Conservation (phyloP, 2,113 vertebrate genomes). For the Tringa solitaria region DNA sequence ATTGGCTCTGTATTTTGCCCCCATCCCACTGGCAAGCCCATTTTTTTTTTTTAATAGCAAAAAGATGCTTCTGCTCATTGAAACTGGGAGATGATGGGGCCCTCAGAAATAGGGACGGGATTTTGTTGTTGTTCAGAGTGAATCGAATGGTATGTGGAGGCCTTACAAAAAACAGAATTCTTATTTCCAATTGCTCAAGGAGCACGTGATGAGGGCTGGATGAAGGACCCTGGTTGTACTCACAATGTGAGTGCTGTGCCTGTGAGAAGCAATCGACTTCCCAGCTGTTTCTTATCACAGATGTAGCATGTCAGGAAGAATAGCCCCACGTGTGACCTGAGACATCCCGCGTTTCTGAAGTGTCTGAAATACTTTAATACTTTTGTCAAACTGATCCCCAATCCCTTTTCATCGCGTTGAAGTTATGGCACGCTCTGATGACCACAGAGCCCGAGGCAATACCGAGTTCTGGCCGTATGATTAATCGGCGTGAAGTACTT, state of each 20-base stretch:
- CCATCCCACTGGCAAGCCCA: rapidly evolving
- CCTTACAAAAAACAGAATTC: not conserved
- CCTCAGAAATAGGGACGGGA: not conserved
- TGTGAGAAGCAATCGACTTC: not conserved
- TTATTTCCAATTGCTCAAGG: not conserved
- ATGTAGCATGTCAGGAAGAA: not conserved
- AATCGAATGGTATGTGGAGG: rapidly evolving
- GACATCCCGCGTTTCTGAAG: not conserved
- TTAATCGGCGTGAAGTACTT: not conserved
- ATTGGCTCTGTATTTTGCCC: rapidly evolving
- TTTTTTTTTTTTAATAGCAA: not conserved
- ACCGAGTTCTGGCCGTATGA: not conserved
- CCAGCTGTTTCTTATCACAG: slow-evolving; percentile 33
- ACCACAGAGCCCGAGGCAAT: not conserved
- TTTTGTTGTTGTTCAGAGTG: not conserved
- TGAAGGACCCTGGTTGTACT: rapidly evolving
- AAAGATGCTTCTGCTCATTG: not conserved
- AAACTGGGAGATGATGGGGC: not conserved
- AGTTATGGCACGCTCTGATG: not conserved
- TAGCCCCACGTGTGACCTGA: not conserved
- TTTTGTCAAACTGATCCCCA: not conserved
- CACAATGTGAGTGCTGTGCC: not conserved
- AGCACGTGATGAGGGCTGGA: not conserved
- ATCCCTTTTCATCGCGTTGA: not conserved
- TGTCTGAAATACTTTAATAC: not conserved